Conservation (phyloP, 2,113 vertebrate genomes). For the Pelecanoides urinatrix region DNA sequence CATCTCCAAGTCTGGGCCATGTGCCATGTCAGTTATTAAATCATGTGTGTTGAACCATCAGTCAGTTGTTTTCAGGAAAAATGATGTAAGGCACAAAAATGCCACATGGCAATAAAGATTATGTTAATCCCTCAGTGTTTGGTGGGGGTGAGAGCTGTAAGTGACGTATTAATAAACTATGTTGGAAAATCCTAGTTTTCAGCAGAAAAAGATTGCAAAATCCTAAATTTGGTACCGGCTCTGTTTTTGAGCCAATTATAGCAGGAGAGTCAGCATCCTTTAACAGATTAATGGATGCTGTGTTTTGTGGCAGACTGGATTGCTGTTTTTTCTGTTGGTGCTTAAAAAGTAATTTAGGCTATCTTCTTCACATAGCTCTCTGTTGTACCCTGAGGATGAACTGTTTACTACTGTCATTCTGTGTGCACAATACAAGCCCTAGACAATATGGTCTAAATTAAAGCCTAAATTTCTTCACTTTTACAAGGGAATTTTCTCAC, state of each 20-base stretch:
- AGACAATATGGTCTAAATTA: not conserved
- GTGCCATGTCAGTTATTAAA: not conserved
- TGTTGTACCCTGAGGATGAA: not conserved
- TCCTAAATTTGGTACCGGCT: not conserved
- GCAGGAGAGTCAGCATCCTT: not conserved
- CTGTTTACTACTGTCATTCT: not conserved
- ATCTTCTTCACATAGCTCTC: not conserved
- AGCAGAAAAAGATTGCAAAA: conserved; percentile 4
- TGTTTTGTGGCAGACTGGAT: not conserved
- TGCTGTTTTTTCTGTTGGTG: not conserved
- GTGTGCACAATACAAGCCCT: not conserved
- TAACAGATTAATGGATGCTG: not conserved
- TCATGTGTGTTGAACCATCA: not conserved
- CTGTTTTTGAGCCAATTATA: not conserved
- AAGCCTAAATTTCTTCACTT: not conserved
- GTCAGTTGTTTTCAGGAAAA: conserved; percentile 10
- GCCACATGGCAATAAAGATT: not conserved
- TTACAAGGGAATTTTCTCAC: not conserved
- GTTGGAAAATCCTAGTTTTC: not conserved
- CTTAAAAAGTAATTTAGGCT: not conserved
- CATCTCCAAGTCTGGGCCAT: not conserved
- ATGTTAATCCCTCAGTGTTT: not conserved
- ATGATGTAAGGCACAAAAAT: not conserved
- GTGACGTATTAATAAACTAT: not conserved
- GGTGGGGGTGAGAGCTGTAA: not conserved